Evolutionary conservation across 2,797 vertebrate genomes (phyloP).

Genomic region (Melanogrammus aeglefinus): DNA sequence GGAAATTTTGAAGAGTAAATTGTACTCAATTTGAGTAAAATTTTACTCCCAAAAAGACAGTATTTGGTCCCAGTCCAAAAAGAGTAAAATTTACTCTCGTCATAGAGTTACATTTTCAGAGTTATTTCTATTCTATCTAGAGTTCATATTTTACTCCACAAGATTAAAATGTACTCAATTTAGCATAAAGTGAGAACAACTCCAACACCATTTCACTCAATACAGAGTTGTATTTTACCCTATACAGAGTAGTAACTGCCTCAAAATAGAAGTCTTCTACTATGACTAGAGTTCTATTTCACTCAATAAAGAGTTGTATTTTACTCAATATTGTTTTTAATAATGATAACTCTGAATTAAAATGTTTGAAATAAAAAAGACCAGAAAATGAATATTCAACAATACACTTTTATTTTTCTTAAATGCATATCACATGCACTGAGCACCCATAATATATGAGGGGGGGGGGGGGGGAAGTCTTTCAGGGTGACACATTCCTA

Average conservation of each 20-base stretch:
- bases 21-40: slow-evolving; percentile 12
- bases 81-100: slow-evolving; percentile 15
- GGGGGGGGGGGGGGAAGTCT: too few relatives aligned
- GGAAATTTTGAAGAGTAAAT: slow-evolving; percentile 5
- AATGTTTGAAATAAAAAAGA: not conserved
- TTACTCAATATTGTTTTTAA: not conserved
- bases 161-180: slow-evolving; percentile 9
- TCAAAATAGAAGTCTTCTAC: not conserved
- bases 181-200: slow-evolving; percentile 14
- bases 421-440: not conserved
- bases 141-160: slow-evolving; percentile 18
- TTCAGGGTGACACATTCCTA: too few relatives aligned
- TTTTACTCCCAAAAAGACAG: slow-evolving; percentile 16
- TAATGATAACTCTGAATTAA: not conserved
- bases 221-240: slow-evolving; percentile 4
- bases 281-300: not conserved
- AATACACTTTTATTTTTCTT: not conserved
- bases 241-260: not conserved
- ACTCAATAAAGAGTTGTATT: slow-evolving; percentile 3
- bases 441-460: too few relatives aligned
- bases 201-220: slow-evolving; percentile 11
- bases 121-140: slow-evolving; percentile 20
- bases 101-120: slow-evolving; percentile 11
- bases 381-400: not conserved
- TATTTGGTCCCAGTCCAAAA: slow-evolving; percentile 22